Conservation (phyloP, 2,888 invertebrate genomes). For the Phymatocera aterrima region DNA sequence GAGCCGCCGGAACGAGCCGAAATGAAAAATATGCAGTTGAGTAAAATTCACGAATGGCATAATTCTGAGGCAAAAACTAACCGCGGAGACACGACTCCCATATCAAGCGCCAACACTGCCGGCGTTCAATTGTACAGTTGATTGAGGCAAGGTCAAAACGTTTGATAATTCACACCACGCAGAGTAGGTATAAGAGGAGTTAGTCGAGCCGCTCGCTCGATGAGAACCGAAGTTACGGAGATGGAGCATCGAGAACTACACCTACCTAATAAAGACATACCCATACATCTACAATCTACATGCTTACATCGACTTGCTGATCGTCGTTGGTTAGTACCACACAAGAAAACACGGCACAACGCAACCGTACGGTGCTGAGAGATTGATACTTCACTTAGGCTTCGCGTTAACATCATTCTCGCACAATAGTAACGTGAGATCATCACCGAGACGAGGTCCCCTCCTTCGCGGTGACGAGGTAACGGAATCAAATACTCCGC, state of each 20-base stretch:
- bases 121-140: constrained; percentile 12
- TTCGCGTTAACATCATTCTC: neutral
- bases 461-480: neutral
- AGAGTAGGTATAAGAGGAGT: no score
- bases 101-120: neutral
- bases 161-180: constrained; percentile 30
- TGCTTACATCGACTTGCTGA: no score
- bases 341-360: no score
- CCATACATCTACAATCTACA: neutral
- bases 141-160: constrained; percentile 41
- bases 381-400: constrained; percentile 4
- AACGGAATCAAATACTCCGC: neutral
- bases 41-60: neutral
- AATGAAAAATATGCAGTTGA: neutral
- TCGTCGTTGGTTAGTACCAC: no score
- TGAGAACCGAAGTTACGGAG: constrained; percentile 7
- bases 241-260: constrained; percentile 16
- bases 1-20: no score
- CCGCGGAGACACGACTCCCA: no score
- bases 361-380: neutral
- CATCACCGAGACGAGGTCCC: neutral
- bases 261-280: constrained; percentile 8
- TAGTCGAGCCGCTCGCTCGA: neutral
- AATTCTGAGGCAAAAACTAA: neutral
- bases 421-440: constrained; percentile 1